phyloP scores from a whole-genome alignment of 2,888 invertebrate species.

The Ametastegia equiseti region DNA sequence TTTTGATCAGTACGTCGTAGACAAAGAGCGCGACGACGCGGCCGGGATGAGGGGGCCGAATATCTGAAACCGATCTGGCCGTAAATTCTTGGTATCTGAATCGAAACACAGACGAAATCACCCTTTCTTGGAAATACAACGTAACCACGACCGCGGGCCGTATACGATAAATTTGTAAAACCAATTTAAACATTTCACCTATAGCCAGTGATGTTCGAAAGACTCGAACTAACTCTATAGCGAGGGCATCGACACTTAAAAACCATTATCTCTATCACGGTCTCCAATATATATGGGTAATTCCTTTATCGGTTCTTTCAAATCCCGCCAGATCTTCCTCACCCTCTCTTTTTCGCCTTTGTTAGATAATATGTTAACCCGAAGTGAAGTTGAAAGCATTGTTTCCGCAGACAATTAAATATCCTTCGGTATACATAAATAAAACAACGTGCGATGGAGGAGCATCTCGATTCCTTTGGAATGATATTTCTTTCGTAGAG shows the following conservation, averaged over 20 bases:
- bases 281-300: constrained; percentile 25
- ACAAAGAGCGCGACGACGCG: not conserved
- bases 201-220: constrained; percentile 50
- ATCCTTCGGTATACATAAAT: not conserved
- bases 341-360: not conserved
- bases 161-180: constrained; percentile 63
- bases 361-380: constrained; percentile 15
- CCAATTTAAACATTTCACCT: constrained; percentile 61
- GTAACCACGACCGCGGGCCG: constrained; percentile 7
- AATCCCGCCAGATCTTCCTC: constrained; percentile 11
- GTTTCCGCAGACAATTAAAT: constrained; percentile 37
- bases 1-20: constrained; percentile 13
- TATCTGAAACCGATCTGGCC: constrained; percentile 59
- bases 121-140: constrained; percentile 57
- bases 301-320: constrained; percentile 34
- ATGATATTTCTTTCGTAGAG: constrained; percentile 3
- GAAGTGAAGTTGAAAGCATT: constrained; percentile 17
- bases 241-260: constrained; percentile 50
- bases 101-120: constrained; percentile 53
- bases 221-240: constrained; percentile 11
- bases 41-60: constrained; percentile 7
- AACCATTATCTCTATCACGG: constrained; percentile 50
- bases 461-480: not conserved
- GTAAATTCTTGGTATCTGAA: constrained; percentile 61
- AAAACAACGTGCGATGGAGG: constrained; percentile 8